Evolutionary conservation across 2,113 vertebrate genomes (phyloP).

Genomic region (Camelus bactrianus): DNA sequence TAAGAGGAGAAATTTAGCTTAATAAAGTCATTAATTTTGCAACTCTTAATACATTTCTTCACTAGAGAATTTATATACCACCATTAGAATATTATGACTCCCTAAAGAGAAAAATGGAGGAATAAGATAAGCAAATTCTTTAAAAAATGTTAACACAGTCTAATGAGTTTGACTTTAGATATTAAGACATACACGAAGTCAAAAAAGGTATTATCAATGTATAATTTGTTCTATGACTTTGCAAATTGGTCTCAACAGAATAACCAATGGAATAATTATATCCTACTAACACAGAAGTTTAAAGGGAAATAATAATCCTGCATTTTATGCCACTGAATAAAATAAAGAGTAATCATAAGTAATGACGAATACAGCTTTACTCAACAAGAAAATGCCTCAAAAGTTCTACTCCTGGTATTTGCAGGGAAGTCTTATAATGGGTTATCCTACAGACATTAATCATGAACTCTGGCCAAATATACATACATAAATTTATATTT

Average conservation of each 20-base stretch:
- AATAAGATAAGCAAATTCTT: neutral
- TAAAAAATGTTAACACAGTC: neutral
- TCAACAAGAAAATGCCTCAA: neutral
- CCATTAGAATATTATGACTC: neutral
- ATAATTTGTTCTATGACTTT: neutral
- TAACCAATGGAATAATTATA: neutral
- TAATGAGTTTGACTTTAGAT: slow-evolving; percentile 57
- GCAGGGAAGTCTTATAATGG: neutral
- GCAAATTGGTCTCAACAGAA: neutral
- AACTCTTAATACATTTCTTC: neutral
- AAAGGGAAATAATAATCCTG: neutral
- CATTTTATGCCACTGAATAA: neutral
- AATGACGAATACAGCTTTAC: neutral
- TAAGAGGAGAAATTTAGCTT: neutral
- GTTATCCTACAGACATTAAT: neutral
- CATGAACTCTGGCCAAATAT: neutral
- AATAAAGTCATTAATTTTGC: neutral
- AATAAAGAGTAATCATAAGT: neutral
- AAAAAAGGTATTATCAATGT: neutral
- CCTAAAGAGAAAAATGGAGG: neutral
- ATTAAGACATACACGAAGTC: neutral
- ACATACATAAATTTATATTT: neutral
- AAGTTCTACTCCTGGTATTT: neutral
- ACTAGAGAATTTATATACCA: neutral
- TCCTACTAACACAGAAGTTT: neutral